Evolutionary conservation across 1,140 invertebrate genomes (phyloP), one percentile per base, ranked within the genome.

Genomic region (Scaptomyza pallida): DNA sequence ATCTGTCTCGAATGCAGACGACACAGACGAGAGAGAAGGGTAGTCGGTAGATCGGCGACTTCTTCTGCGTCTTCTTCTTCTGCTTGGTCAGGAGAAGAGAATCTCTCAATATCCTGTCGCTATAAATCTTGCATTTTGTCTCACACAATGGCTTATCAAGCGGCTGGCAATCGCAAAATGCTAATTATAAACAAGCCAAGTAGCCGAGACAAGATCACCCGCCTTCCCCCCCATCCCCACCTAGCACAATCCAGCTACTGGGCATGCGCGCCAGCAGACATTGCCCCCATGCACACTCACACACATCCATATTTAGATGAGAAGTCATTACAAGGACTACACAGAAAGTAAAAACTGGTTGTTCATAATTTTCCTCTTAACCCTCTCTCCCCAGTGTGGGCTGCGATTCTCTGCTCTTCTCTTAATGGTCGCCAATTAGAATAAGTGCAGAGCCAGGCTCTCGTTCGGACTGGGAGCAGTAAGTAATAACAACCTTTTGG

Each of bases 21-120:
- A 1, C 1, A 6, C 2, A 2, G 26, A 26, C 5, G 23, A 6
- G 8, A 6, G 5, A 26, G 23, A 5, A 26, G 5, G 23, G 23
- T 6, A 26, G 26, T 8, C 2, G 26, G 26, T 30, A 6, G 26
- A 30, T 30, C 26, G 26, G 26, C 6, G 6, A 9, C 26, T 30
- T 30, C 26, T 30, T 30, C 19, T 2, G 23, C 16, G n/a, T n/a
- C 23, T 26, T 26, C 5, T 23, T 23, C 21, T 4, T 23, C 10
- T 44, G n/a, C n/a, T n/a, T n/a, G 48, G 61, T 26, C 44, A 55
- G n/a, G n/a, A 64, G 65, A 65, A 69, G 71, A 74, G 71, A 77
- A 86, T 75, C 81, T 75, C 83, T 88, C 82, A 78, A 86, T 86
- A 86, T 86, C 82, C 82, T 88, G 82, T 88, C 75, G 69, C 78